Evolutionary conservation across 2,888 invertebrate genomes (phyloP), one percentile per base, ranked within the genome.

Genomic region (Pedicia rivosa): DNA sequence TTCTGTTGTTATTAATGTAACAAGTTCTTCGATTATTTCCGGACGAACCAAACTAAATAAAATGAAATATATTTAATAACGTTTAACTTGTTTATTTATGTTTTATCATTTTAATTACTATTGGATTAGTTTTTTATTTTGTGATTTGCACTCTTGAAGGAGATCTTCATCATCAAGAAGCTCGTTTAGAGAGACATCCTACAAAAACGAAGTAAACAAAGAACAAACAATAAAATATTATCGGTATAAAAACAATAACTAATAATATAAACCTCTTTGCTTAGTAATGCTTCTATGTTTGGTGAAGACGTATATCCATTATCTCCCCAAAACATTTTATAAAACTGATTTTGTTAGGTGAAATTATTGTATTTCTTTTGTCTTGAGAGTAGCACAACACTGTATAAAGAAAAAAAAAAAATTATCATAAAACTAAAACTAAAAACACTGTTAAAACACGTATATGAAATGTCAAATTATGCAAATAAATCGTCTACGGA

Each of bases 121-220:
- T 57, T 87, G 87, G 49, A 91, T 73, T 43, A 95, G 69, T 52
- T 78, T 79, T 59, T 81, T 83, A 63, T 91, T 92, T 59, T 84
- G 87, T 46, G 78, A 78, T 66, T 87, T 88, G 63, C 92, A 91
- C 70, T 95, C 92, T 62, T 90, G 90, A 48, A 95, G 72, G 54
- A 95, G 82, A 63, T 92, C 90, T 56, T 91, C 91, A 57, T 90
- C 84, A 57, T 94, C 88, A 71, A 95, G 70, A 46, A 95, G 72
- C 62, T 91, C 87, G 53, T 77, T 74, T 44, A 95, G 67, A 39
- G 83, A 86, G 47, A 88, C 80, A 75, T 87, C 81, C 91, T 94
- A 63, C 40, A 72, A 72, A 40, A 51, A 52, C 39, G 42, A 38
- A 27, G 38, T 47, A 43, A 37, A 47, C 44, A 45, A 45, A 44